Evolutionary conservation across 2,888 invertebrate genomes (phyloP).

Genomic region (Arctia plantaginis): DNA sequence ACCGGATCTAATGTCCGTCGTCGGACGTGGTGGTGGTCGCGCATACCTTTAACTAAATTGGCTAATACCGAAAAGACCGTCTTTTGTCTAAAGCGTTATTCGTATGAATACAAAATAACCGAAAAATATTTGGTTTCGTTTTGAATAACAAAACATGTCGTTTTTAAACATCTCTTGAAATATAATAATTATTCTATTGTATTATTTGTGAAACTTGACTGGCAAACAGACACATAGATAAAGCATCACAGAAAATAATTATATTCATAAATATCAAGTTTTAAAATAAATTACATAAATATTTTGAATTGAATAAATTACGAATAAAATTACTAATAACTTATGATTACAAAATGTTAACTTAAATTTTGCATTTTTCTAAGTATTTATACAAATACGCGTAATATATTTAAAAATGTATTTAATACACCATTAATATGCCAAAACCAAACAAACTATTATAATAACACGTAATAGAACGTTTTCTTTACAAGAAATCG

Average conservation of each 20-base stretch:
- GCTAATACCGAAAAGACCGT: too few species aligned
- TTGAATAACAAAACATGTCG: neutral
- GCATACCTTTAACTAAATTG: too few species aligned
- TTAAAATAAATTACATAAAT: neutral
- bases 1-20: too few species aligned
- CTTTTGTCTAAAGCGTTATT: neutral
- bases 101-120: neutral
- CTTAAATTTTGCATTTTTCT: neutral
- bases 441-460: too few species aligned
- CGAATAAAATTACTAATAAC: neutral
- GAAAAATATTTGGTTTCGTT: neutral
- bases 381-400: too few species aligned
- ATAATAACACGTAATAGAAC: neutral
- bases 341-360: neutral
- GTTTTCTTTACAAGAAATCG: neutral
- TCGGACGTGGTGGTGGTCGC: too few species aligned
- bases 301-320: neutral
- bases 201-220: neutral
- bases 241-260: neutral
- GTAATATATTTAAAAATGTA: too few species aligned
- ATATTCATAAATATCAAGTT: neutral
- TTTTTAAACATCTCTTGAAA: neutral
- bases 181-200: neutral
- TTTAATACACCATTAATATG: too few species aligned
- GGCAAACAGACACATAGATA: neutral